Conservation (phyloP, 2,888 invertebrate genomes). For the Drosophila paranaensis region DNA sequence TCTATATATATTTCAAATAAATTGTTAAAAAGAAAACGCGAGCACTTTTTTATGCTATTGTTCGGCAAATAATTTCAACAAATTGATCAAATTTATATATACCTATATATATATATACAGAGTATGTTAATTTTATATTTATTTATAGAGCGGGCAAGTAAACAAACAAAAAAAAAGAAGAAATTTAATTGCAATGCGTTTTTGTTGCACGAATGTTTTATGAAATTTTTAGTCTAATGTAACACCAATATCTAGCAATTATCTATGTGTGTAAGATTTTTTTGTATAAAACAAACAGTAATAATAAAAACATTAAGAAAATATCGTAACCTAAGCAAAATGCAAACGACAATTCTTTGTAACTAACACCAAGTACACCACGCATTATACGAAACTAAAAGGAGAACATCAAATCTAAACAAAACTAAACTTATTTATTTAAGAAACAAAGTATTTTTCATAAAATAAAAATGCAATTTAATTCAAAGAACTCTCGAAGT, state of each 20-base stretch:
- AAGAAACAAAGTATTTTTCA: constrained; percentile 75
- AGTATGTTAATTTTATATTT: constrained; percentile 71
- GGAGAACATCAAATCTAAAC: constrained; percentile 45
- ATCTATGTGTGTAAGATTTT: constrained; percentile 58
- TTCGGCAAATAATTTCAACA: constrained; percentile 67
- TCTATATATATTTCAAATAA: constrained; percentile 34
- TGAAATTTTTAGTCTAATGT: constrained; percentile 71
- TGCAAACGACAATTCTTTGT: constrained; percentile 63
- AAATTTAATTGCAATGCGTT: constrained; percentile 72
- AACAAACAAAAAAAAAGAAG: constrained; percentile 23
- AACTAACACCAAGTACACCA: constrained; percentile 80
- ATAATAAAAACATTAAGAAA: constrained; percentile 37
- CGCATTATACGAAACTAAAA: constrained; percentile 55
- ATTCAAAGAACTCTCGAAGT: constrained; percentile 25
- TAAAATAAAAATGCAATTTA: constrained; percentile 71
- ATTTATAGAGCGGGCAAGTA: constrained; percentile 58
- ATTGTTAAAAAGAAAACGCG: constrained; percentile 50
- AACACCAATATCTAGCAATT: constrained; percentile 70
- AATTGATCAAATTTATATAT: constrained; percentile 70
- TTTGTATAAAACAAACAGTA: constrained; percentile 56
- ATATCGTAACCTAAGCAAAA: constrained; percentile 49
- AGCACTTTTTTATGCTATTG: constrained; percentile 58
- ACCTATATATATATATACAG: constrained; percentile 38
- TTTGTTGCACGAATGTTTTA: constrained; percentile 81
- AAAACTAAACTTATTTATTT: constrained; percentile 75